Evolutionary conservation across 2,113 vertebrate species (phyloP).

Genomic region (Hyperopisus bebe): DNA sequence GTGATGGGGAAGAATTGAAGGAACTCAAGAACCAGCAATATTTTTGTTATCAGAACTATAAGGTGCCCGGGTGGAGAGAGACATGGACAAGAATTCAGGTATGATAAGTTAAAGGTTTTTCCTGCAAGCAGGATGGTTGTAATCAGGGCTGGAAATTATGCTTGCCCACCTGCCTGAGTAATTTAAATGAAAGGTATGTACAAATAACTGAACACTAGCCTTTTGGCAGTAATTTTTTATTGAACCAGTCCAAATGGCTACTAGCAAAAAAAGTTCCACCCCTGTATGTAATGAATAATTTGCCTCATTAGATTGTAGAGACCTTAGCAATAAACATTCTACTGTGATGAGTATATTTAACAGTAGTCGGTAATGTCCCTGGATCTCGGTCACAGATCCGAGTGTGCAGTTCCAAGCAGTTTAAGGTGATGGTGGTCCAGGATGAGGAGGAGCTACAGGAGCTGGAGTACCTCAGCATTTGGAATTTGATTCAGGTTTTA

Average conservation of each 20-base stretch:
- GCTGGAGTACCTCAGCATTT: slow-evolving; percentile 71
- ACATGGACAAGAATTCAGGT: slow-evolving; percentile 86
- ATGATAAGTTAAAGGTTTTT: slow-evolving; percentile 10
- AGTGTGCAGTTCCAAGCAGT: slow-evolving; percentile 70
- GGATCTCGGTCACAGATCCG: slow-evolving; percentile 61
- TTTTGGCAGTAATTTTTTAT: background rate
- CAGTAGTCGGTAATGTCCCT: background rate
- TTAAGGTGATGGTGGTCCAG: slow-evolving; percentile 74
- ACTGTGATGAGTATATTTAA: background rate
- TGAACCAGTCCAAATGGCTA: background rate
- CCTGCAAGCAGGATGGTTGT: background rate
- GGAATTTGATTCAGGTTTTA: slow-evolving; percentile 66
- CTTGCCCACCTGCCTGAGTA: background rate
- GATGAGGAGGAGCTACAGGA: slow-evolving; percentile 77
- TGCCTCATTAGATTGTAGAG: background rate
- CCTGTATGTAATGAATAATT: background rate
- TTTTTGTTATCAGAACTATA: slow-evolving; percentile 75
- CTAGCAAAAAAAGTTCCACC: background rate
- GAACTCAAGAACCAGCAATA: background rate
- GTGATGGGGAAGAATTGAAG: slow-evolving; percentile 44
- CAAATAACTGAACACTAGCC: background rate
- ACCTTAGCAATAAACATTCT: background rate
- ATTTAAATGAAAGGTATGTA: background rate
- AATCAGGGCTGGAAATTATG: background rate
- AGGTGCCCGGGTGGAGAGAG: slow-evolving; percentile 73